Evolutionary conservation across 2,113 vertebrate species (phyloP), one percentile per base, ranked within the genome.

Genomic region (Carassius gibelio): DNA sequence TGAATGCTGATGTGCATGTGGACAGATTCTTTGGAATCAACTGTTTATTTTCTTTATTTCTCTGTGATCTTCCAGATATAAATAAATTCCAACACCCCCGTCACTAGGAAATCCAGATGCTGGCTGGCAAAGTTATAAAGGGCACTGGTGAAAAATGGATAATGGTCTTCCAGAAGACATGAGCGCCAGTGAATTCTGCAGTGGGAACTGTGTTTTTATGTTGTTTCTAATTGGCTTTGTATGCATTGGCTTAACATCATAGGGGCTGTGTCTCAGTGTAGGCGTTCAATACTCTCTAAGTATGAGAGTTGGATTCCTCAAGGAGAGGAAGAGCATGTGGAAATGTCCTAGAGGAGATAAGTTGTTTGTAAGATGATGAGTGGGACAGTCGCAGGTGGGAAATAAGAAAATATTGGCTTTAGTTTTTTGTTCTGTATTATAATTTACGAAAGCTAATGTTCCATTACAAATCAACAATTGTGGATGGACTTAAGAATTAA

Each of bases 171-270:
- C 15, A 66, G 68, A 76, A 78, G 30, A 71, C n/a, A n/a, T n/a
- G n/a, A n/a, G n/a, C n/a, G n/a, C n/a, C 34, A 64, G 38, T 81
- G 30, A 66, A 74, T 84, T 36, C 11, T 61, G 62, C 26, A 48
- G 59, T 45, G 84, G 17, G 21, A 55, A 38, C 50, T 19, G 38
- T 85, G 83, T 79, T 81, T 69, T 68, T 26, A 72, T 23, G 59
- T 80, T 42, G 14, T 52, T 45, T 71, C 19, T 64, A 64, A 26
- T 55, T 38, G 38, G 48, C 8, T 21, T 74, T 66, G 74, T 87
- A 72, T 69, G 64, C 82, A 19, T 79, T 89, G 84, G 82, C 86
- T 86, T 21, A 62, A 62, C 57, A 74, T 87, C 72, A 82, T 14
- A 75, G 38, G 13, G 19, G 11, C 72, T 21, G 59, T 45, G 30